These are phyloP conservation scores for Melanerpes aurifrons DNA, from an alignment of 2,113 vertebrate genomes.

Conservation along the genomic window DNA sequence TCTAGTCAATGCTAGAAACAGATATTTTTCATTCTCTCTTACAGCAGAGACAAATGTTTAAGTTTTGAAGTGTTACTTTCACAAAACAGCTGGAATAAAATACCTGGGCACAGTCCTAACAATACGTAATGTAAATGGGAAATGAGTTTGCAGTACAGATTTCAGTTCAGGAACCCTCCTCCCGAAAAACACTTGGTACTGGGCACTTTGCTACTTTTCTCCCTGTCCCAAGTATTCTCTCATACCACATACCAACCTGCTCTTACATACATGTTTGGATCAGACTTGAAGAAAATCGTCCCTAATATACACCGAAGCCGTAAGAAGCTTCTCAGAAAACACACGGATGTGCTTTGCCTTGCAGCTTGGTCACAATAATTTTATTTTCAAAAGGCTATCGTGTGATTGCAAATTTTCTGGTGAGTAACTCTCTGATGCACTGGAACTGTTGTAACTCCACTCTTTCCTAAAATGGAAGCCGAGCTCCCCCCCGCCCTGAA, in stretches of 20 bases:
- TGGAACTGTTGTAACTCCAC: not conserved
- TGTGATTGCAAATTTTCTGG: not conserved
- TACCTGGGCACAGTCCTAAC: not conserved
- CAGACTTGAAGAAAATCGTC: not conserved
- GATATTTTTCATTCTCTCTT: not conserved
- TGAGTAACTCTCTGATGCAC: not conserved
- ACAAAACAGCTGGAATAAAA: not conserved
- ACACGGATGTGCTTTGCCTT: accelerated
- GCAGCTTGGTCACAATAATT: not conserved
- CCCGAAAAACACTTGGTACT: not conserved
- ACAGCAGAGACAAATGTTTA: not conserved
- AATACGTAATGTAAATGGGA: not conserved
- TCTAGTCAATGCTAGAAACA: not conserved
- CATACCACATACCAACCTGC: not conserved
- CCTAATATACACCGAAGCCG: not conserved
- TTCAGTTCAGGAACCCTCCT: not conserved
- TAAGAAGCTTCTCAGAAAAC: not conserved
- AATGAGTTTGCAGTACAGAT: not conserved
- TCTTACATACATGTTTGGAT: not conserved
- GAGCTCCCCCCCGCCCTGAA: not conserved
- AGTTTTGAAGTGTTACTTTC: not conserved
- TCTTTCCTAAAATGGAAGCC: conserved; percentile 63
- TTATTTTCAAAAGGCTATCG: not conserved
- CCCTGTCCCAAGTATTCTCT: not conserved
- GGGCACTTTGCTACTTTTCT: not conserved